A percentile compares a stretch with the other conserved stretches of the same genome.
Evolutionary conservation across 2,888 invertebrate species (phyloP).

Genomic region (Acronicta psi): DNA sequence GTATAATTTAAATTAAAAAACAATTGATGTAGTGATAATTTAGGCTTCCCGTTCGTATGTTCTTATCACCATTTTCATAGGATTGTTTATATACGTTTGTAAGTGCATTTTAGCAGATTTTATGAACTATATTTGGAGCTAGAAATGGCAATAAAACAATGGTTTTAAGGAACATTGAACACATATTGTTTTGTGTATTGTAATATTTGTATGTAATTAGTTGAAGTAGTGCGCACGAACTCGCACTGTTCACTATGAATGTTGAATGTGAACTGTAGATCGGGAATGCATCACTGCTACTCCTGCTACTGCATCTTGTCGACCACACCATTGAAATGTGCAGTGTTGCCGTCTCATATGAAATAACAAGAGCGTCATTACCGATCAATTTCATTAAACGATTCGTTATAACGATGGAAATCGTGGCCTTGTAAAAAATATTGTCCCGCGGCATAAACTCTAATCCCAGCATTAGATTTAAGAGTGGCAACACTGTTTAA

Average conservation of each 20-base stretch:
- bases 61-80: slow-evolving; percentile 9
- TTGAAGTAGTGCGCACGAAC: slow-evolving; percentile 64
- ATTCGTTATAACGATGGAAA: too few species aligned
- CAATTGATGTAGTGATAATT: background rate
- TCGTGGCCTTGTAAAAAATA: too few species aligned
- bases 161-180: slow-evolving; percentile 22
- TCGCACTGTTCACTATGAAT: slow-evolving; percentile 67
- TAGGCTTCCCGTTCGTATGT: background rate
- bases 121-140: slow-evolving; percentile 8
- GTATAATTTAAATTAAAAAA: background rate
- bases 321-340: slow-evolving; percentile 26
- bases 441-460: too few species aligned
- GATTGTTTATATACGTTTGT: slow-evolving; percentile 4
- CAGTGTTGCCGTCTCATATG: slow-evolving; percentile 34
- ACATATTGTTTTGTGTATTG: slow-evolving; percentile 30
- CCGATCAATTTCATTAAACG: background rate
- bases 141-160: slow-evolving; percentile 14
- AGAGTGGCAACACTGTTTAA: slow-evolving; percentile 30
- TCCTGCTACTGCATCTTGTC: slow-evolving; percentile 67
- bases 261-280: slow-evolving; percentile 86
- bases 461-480: too few species aligned
- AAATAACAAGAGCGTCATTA: background rate
- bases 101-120: slow-evolving; percentile 18
- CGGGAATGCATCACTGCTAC: slow-evolving; percentile 71
- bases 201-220: slow-evolving; percentile 46